phyloP scores from a whole-genome alignment of 2,113 vertebrate genomes.

The Miniopterus natalensis region DNA sequence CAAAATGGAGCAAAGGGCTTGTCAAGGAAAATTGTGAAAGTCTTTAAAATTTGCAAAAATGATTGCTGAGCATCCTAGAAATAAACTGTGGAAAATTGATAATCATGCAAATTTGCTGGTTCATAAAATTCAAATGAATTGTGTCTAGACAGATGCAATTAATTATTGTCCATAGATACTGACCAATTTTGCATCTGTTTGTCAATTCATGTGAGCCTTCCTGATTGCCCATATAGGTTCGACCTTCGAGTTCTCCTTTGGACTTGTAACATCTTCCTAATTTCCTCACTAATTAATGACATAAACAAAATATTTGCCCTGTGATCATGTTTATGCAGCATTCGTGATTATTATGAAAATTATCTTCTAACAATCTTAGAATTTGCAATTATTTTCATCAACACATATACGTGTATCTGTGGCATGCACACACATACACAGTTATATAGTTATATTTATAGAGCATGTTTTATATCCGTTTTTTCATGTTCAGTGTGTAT shows the following conservation, averaged over 20 bases:
- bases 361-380: conserved; percentile 5
- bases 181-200: neutral
- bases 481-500: neutral
- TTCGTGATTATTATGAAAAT: neutral
- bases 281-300: neutral
- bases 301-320: conserved; percentile 9
- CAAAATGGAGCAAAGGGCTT: neutral
- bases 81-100: conserved; percentile 41
- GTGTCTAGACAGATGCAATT: neutral
- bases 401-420: neutral
- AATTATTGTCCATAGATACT: neutral
- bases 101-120: neutral
- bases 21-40: neutral
- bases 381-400: neutral
- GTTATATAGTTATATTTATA: neutral
- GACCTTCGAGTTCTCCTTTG: neutral
- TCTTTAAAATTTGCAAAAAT: neutral
- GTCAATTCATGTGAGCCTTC: neutral
- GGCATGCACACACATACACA: neutral
- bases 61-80: neutral
- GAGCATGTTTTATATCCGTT: neutral
- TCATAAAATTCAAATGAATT: neutral
- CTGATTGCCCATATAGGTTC: neutral
- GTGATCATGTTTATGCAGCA: neutral
- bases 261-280: neutral